These are phyloP conservation scores for Drosophila pseudoobscura DNA, from an alignment of 1,140 invertebrate genomes.

Conservation along the genomic window DNA sequence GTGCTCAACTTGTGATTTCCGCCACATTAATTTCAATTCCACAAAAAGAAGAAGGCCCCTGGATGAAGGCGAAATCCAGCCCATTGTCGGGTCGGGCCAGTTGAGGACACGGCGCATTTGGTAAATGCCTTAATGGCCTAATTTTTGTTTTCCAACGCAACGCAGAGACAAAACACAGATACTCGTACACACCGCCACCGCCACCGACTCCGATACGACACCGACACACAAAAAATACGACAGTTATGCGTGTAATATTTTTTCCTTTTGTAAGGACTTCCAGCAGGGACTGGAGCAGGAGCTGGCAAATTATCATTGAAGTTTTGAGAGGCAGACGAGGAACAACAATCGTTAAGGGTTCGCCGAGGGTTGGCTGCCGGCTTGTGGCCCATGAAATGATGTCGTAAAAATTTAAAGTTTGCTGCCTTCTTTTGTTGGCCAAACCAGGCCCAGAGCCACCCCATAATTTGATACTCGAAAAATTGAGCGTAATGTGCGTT, in stretches of 20 bases:
- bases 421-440: constrained; percentile 47
- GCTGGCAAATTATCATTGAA: constrained; percentile 72
- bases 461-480: constrained; percentile 77
- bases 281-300: neutral
- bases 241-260: constrained; percentile 81
- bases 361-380: constrained; percentile 24
- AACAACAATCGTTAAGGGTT: constrained; percentile 67
- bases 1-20: constrained; percentile 80
- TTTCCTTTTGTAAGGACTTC: constrained; percentile 49
- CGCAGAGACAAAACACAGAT: constrained; percentile 30
- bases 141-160: constrained; percentile 69
- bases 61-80: constrained; percentile 24
- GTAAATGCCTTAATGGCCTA: constrained; percentile 81
- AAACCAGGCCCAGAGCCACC: constrained; percentile 29
- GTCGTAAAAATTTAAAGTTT: constrained; percentile 82
- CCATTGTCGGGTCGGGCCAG: constrained; percentile 41
- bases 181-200: neutral
- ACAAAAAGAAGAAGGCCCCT: constrained; percentile 47
- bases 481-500: constrained; percentile 80
- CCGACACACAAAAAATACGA: constrained; percentile 54
- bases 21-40: constrained; percentile 81
- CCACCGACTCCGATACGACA: neutral
- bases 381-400: constrained; percentile 81
- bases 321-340: constrained; percentile 26
- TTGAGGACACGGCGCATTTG: constrained; percentile 76